Evolutionary conservation across 2,797 vertebrate genomes (phyloP).

Genomic region (Phalloptychus januarius): DNA sequence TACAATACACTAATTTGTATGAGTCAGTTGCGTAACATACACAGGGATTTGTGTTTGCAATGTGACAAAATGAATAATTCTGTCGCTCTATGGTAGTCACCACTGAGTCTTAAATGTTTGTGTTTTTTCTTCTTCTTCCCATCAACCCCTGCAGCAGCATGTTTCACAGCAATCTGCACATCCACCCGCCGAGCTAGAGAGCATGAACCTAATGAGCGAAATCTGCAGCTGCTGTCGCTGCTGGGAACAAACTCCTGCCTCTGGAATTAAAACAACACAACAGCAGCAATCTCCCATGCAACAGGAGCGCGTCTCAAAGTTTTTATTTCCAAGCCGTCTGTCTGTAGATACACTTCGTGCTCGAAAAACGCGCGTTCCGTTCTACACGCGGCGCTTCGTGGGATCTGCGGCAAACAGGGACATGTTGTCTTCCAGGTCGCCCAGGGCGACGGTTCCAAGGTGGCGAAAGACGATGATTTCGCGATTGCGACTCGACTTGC

Average conservation of each 20-base stretch:
- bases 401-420: slow-evolving; percentile 44
- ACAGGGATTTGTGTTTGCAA: neutral
- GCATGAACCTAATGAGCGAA: slow-evolving; percentile 16
- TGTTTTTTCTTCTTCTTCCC: slow-evolving; percentile 9
- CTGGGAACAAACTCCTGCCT: neutral
- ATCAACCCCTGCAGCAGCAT: slow-evolving; percentile 21
- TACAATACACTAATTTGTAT: neutral
- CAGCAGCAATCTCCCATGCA: slow-evolving; percentile 12
- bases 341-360: slow-evolving; percentile 59
- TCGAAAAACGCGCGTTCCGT: slow-evolving; percentile 51
- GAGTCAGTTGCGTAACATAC: neutral
- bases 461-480: slow-evolving; percentile 2
- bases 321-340: slow-evolving; percentile 77
- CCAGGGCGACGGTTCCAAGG: neutral
- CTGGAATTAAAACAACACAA: slow-evolving; percentile 10
- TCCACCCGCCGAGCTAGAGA: neutral
- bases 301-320: slow-evolving; percentile 26
- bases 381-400: slow-evolving; percentile 51
- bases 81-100: neutral
- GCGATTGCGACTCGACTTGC: slow-evolving; percentile 33
- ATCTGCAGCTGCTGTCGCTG: slow-evolving; percentile 6
- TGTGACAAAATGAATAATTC: neutral
- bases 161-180: slow-evolving; percentile 44
- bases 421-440: neutral
- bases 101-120: neutral